Percentiles rank a stretch among this genome's conserved stretches.
phyloP scores from a whole-genome alignment of 2,113 vertebrate species.

The Scytalopus superciliaris region DNA sequence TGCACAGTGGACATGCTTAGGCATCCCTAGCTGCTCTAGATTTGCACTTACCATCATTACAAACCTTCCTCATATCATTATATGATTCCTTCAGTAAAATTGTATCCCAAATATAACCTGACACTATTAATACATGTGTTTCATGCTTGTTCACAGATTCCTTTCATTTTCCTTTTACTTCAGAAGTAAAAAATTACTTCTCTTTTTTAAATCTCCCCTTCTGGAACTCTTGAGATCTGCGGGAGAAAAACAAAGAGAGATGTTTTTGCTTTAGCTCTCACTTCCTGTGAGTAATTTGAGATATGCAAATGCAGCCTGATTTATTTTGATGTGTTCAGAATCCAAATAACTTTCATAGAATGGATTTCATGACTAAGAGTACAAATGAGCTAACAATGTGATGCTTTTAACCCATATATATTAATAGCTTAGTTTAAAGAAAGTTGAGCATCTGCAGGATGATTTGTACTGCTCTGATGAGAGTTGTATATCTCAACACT shows the following conservation, averaged over 20 bases:
- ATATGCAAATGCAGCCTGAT: not conserved
- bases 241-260: not conserved
- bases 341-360: not conserved
- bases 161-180: not conserved
- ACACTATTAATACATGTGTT: not conserved
- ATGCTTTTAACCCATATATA: not conserved
- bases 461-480: not conserved
- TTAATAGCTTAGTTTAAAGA: not conserved
- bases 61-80: not conserved
- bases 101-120: not conserved
- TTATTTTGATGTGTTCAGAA: not conserved
- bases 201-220: not conserved
- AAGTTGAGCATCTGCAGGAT: not conserved
- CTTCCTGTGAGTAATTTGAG: not conserved
- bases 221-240: not conserved
- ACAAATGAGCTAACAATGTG: not conserved
- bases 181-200: not conserved
- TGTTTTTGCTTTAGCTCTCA: not conserved
- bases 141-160: not conserved
- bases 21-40: not conserved
- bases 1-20: not conserved
- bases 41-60: not conserved
- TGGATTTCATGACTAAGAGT: not conserved
- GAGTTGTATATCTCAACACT: not conserved
- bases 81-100: not conserved